These are phyloP conservation scores for Drosophila nigrodunni DNA, from an alignment of 1,140 invertebrate genomes.

Conservation along the genomic window DNA sequence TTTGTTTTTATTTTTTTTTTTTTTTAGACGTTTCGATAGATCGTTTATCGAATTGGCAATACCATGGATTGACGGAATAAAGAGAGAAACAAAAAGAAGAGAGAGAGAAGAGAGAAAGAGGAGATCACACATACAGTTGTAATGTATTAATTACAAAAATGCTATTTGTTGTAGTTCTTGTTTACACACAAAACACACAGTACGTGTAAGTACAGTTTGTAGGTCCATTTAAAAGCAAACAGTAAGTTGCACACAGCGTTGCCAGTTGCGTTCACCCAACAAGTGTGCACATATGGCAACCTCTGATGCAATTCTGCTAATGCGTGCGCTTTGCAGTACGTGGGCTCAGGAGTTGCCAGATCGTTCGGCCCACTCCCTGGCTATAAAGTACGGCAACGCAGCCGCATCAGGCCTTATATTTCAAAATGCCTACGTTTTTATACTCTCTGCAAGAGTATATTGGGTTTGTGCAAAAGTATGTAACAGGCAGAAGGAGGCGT, in stretches of 20 bases:
- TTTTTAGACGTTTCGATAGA: constrained; percentile 12
- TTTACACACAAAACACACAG: constrained; percentile 77
- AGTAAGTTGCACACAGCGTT: constrained; percentile 18
- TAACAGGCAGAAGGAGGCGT: no score
- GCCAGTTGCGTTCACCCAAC: neutral
- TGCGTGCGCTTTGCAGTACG: constrained; percentile 32
- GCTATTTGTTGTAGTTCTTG: constrained; percentile 68
- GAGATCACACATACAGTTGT: constrained; percentile 83
- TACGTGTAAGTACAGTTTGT: constrained; percentile 68
- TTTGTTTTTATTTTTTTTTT: constrained; percentile 35
- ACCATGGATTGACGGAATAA: constrained; percentile 74
- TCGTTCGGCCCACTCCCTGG: neutral
- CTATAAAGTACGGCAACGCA: constrained; percentile 47
- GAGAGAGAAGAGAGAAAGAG: constrained; percentile 82
- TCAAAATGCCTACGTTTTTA: constrained; percentile 55
- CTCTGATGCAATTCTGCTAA: constrained; percentile 21
- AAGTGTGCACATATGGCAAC: neutral
- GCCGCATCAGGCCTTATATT: constrained; percentile 48
- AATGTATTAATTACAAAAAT: constrained; percentile 80
- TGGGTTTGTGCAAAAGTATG: no score
- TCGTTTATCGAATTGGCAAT: constrained; percentile 55
- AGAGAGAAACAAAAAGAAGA: constrained; percentile 83
- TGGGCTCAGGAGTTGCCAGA: constrained; percentile 24
- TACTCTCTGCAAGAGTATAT: no score
- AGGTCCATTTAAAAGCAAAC: constrained; percentile 36